Base-by-base conservation (phyloP, 1,140 invertebrate genomes). In the Tetragnatha versicolor region DNA sequence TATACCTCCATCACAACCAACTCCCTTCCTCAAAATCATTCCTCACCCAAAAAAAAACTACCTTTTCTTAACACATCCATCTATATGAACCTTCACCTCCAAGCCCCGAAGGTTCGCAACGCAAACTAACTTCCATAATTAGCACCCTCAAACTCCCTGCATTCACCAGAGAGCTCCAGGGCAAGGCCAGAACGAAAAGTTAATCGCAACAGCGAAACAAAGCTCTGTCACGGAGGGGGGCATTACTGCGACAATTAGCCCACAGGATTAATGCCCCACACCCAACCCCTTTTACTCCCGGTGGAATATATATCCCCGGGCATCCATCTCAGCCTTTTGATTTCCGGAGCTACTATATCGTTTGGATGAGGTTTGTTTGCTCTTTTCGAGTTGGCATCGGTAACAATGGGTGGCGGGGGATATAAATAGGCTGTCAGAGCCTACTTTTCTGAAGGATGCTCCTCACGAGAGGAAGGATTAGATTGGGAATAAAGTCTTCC, bases 201-300 rank as follows among this genome's bases (percentile, higher is more conserved):
- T 20, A 58, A 58, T 58, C 55, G 55, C 55, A n/a, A n/a, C n/a
- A 58, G 29, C 3, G 12, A 33, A 31, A 58, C 55, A 33, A 58
- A 35, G 29, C 29, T 31, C 33, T 58, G 53, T 58, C 29, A 58
- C 33, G 53, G 53, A n/a, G 9, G 53, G 55, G 55, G 55, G 55
- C 55, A 58, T 58, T 35, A 58, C 55, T 58, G 29, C 29, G 55
- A 58, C 55, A 58, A 58, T 58, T 58, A 58, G 55, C 17, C 55
- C 14, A n/a, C n/a, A 35, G 29, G 29, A 58, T 58, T 33, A 58
- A 58, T 58, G 31, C 29, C 53, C 51, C 53, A 31, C n/a, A 31
- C 53, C 27, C 14, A 27, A 12, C 17, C 20, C 49, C 0, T 25
- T 5, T 7, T 31, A 33, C 55, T 10, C 55, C 9, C 0, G 14